Evolutionary conservation across 2,888 invertebrate genomes (phyloP).

Genomic region (Tubulanus polymorphus): DNA sequence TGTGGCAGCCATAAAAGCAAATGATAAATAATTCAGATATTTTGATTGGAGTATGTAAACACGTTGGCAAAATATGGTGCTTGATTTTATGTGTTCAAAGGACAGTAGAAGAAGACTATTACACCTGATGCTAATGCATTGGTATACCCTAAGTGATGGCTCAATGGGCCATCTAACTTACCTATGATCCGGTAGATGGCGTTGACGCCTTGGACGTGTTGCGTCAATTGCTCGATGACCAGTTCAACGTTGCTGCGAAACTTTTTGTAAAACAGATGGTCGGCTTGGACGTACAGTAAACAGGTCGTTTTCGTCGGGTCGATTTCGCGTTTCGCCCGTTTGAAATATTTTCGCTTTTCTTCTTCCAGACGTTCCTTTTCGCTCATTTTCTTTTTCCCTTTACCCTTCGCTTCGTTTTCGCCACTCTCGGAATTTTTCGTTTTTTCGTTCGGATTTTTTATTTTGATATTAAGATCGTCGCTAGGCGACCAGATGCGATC

Average conservation of each 20-base stretch:
- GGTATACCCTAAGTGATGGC: too few species aligned
- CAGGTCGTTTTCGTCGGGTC: slow-evolving; percentile 74
- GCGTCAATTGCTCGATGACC: slow-evolving; percentile 90
- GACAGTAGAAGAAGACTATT: not conserved
- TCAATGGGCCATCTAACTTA: slow-evolving; percentile 23
- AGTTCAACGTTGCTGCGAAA: slow-evolving; percentile 66
- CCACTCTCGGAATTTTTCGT: too few species aligned
- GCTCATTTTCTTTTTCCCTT: too few species aligned
- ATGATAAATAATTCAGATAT: too few species aligned
- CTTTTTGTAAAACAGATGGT: slow-evolving; percentile 32
- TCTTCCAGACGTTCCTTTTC: too few species aligned
- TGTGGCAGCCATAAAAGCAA: too few species aligned
- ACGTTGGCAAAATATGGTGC: not conserved
- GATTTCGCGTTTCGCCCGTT: slow-evolving; percentile 23
- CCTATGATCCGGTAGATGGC: slow-evolving; percentile 52
- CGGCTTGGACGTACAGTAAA: slow-evolving; percentile 38
- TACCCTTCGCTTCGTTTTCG: too few species aligned
- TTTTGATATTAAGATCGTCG: too few species aligned
- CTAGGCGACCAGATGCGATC: too few species aligned
- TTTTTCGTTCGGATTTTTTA: too few species aligned
- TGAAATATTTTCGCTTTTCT: too few species aligned
- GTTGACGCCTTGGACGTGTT: slow-evolving; percentile 91
- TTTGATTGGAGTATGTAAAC: too few species aligned
- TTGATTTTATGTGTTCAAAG: not conserved
- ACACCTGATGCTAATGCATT: not conserved